phyloP scores from a whole-genome alignment of 1,140 invertebrate genomes.

The Hylyphantes graminicola region DNA sequence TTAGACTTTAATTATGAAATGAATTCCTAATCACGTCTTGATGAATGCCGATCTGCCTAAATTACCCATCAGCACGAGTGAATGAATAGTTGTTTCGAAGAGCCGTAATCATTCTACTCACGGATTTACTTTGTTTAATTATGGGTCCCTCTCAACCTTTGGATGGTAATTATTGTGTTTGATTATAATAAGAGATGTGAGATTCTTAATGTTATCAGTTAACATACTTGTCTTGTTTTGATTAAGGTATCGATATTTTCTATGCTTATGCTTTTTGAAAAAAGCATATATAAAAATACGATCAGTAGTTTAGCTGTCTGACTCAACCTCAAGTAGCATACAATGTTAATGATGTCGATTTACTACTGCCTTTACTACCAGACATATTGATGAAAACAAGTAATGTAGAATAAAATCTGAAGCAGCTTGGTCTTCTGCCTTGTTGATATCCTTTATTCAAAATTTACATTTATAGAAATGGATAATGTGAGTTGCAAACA shows the following conservation, averaged over 20 bases:
- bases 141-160: not conserved
- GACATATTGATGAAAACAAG: too few relatives aligned
- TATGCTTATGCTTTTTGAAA: not conserved
- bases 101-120: constrained; percentile 29
- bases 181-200: not conserved
- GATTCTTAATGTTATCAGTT: too few relatives aligned
- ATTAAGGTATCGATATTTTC: not conserved
- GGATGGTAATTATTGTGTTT: not conserved
- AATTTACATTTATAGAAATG: too few relatives aligned
- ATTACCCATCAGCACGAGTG: constrained; percentile 30
- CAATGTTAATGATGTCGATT: not conserved
- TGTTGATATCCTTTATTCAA: too few relatives aligned
- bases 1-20: constrained; percentile 58
- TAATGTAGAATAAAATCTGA: too few relatives aligned
- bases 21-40: constrained; percentile 48
- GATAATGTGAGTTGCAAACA: too few relatives aligned
- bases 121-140: constrained; percentile 10
- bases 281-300: not conserved
- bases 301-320: too few relatives aligned
- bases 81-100: constrained; percentile 38
- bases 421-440: too few relatives aligned
- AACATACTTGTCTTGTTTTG: too few relatives aligned
- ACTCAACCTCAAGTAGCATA: not conserved
- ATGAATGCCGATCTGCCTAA: constrained; percentile 31
- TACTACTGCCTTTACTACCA: too few relatives aligned